phyloP scores from a whole-genome alignment of 2,888 invertebrate genomes.

The Volucella inanis region DNA sequence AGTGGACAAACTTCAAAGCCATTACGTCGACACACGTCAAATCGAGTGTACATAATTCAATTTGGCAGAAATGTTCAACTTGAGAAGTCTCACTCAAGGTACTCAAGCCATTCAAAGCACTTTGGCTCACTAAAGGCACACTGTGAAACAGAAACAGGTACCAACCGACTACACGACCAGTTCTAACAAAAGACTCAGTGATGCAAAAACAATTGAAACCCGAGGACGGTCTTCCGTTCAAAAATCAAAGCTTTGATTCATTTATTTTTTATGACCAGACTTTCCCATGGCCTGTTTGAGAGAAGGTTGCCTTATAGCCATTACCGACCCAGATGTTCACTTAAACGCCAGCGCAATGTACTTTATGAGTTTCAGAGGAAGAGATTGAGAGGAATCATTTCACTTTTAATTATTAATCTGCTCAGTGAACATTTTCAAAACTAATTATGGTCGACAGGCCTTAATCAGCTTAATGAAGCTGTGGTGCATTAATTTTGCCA shows the following conservation, averaged over 20 bases:
- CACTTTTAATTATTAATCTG: constrained; percentile 64
- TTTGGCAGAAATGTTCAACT: constrained; percentile 56
- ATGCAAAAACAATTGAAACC: constrained; percentile 46
- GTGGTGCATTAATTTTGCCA: constrained; percentile 15
- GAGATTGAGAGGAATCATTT: constrained; percentile 17
- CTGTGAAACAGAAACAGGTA: constrained; percentile 27
- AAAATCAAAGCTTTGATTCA: constrained; percentile 63
- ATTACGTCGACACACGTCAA: constrained; percentile 42
- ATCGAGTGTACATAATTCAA: constrained; percentile 67
- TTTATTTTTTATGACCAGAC: constrained; percentile 17
- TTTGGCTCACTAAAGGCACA: not conserved
- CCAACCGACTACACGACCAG: not conserved
- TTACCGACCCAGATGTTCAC: constrained; percentile 61
- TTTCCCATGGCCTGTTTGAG: constrained; percentile 25
- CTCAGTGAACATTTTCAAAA: constrained; percentile 71
- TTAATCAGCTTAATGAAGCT: constrained; percentile 69
- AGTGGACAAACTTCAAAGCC: constrained; percentile 47
- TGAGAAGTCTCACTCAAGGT: constrained; percentile 35
- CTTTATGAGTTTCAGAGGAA: not conserved
- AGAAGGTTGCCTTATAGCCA: constrained; percentile 27
- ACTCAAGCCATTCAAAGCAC: not conserved
- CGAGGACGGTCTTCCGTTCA: constrained; percentile 62
- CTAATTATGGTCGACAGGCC: constrained; percentile 70
- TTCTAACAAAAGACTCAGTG: constrained; percentile 60
- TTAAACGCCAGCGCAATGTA: constrained; percentile 31